phyloP scores from a whole-genome alignment of 1,140 invertebrate species.

The Drosophila navojoa region DNA sequence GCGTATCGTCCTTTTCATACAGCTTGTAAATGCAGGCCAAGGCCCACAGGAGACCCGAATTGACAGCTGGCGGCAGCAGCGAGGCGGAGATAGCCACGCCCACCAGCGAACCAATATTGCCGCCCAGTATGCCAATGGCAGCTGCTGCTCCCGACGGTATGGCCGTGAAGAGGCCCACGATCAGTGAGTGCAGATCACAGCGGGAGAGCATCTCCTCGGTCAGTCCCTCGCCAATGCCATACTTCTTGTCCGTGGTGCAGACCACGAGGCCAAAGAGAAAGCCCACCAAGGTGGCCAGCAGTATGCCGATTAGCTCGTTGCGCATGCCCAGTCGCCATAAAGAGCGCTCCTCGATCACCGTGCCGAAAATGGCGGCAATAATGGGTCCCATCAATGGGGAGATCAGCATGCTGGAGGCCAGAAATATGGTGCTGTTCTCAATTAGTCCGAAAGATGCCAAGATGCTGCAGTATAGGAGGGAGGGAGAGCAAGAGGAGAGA shows the following conservation, averaged over 20 bases:
- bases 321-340: conserved; percentile 86
- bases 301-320: conserved; percentile 88
- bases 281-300: conserved; percentile 87
- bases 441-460: conserved; percentile 89
- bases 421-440: conserved; percentile 90
- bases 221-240: conserved; percentile 87
- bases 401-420: conserved; percentile 92
- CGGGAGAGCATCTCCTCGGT: conserved; percentile 89
- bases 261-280: conserved; percentile 88
- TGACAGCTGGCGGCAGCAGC: conserved; percentile 90
- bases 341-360: conserved; percentile 87
- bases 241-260: conserved; percentile 85
- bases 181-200: conserved; percentile 87
- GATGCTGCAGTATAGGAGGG: conserved; percentile 63
- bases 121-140: conserved; percentile 89
- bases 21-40: conserved; percentile 86
- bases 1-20: conserved; percentile 82
- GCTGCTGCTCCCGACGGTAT: conserved; percentile 90
- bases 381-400: conserved; percentile 92
- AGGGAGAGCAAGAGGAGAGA: background rate
- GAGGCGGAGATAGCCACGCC: conserved; percentile 93
- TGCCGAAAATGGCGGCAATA: conserved; percentile 90
- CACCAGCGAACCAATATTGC: conserved; percentile 90
- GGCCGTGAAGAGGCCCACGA: conserved; percentile 89
- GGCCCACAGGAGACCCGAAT: conserved; percentile 89